Base-by-base conservation (phyloP, 2,113 vertebrate genomes). In the Apodemus sylvaticus region DNA sequence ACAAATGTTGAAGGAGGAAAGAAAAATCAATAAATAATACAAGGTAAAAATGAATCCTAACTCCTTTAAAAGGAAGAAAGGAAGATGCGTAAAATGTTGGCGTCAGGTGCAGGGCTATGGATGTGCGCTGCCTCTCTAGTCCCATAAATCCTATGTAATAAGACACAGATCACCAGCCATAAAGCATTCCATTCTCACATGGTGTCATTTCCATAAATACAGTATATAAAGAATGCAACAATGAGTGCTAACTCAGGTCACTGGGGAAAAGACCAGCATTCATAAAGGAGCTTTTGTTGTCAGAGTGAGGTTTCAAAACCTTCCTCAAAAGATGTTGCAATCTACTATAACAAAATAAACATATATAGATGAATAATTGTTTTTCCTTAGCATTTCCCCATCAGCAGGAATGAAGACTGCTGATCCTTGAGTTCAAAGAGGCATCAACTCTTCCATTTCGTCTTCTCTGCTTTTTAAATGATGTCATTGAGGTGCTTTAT, bases 171-270 rank as follows among this genome's bases (percentile, higher is more conserved):
- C 95, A 79, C 95, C 93, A 93, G 97, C 83, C 76, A 91, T 93
- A 89, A 94, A 97, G 82, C 81, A 98, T 97, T 96, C 93, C 77
- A 60, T 93, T 93, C 97, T 98, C 93, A 93, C 94, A 92, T 81
- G 74, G 13, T 22, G 1, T 90, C 74, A 91, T 95, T 97, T 92
- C 94, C 95, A 87, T 78, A 96, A 90, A 79, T 0, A 83, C 3
- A 13, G 77, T 53, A 29, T 4, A 24, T 83, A 62, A 96, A 97
- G 95, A 95, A 74, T 45, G 11, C 90, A 55, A 68, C 31, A 10
- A 29, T 36, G 86, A 93, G 51, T 86, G 90, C 94, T 94, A 78
- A 93, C 97, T 96, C 77, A 93, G 89, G 97, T 93, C 81, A 76
- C 24, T 58, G 0, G 93, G 95, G 96, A 95, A 73, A 70, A 94